phyloP scores from a whole-genome alignment of 2,888 invertebrate genomes.

The Gortyna flavago region DNA sequence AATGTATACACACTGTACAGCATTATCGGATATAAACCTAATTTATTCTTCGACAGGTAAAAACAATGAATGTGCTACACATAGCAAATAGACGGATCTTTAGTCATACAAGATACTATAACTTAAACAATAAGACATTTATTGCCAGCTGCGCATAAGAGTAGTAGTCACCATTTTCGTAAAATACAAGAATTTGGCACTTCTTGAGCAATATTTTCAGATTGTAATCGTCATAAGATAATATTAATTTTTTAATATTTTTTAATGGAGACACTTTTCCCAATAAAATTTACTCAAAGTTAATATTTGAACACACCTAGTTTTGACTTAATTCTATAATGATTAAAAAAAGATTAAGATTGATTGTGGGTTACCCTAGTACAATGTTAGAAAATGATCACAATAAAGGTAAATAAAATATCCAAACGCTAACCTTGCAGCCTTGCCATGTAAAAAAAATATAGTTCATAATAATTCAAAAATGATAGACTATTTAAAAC shows the following conservation, averaged over 20 bases:
- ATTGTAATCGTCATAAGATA: slow-evolving; percentile 39
- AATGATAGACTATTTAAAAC: slow-evolving; percentile 20
- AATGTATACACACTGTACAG: slow-evolving; percentile 1
- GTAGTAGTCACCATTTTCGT: slow-evolving; percentile 50
- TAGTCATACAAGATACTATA: slow-evolving; percentile 36
- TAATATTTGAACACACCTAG: slow-evolving; percentile 24
- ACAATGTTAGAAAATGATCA: slow-evolving; percentile 7
- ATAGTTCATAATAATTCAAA: not conserved
- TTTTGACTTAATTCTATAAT: slow-evolving; percentile 6
- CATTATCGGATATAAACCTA: slow-evolving; percentile 1
- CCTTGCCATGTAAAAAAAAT: slow-evolving; percentile 1
- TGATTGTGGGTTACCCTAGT: not conserved
- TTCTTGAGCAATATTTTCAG: slow-evolving; percentile 70
- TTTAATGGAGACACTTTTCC: not conserved
- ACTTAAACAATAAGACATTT: slow-evolving; percentile 49
- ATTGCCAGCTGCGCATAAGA: slow-evolving; percentile 60
- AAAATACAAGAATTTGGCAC: slow-evolving; percentile 71
- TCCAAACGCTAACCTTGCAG: slow-evolving; percentile 1
- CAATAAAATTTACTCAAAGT: not conserved
- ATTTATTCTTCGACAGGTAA: not conserved
- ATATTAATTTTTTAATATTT: not conserved
- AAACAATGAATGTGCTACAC: slow-evolving; percentile 11
- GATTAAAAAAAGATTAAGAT: not conserved
- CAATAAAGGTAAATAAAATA: slow-evolving; percentile 1
- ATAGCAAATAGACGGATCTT: slow-evolving; percentile 19